Conservation (phyloP, 2,888 invertebrate genomes). For the Apamea crenata region DNA sequence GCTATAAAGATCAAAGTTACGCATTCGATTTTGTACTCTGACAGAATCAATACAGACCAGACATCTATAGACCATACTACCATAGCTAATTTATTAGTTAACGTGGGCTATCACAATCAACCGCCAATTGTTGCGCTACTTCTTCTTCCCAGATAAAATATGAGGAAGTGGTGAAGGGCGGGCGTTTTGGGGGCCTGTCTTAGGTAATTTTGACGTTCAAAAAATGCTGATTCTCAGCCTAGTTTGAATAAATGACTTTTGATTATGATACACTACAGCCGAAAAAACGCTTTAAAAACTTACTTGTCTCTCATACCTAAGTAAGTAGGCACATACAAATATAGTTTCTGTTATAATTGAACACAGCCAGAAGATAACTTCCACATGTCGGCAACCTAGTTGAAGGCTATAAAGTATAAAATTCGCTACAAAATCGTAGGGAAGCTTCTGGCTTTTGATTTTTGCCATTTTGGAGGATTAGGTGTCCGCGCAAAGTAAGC, state of each 20-base stretch:
- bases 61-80: no score
- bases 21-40: background rate
- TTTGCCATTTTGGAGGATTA: slow-evolving; percentile 58
- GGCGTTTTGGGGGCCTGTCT: no score
- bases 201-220: no score
- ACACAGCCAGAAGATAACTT: background rate
- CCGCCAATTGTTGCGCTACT: no score
- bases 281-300: background rate
- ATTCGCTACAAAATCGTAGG: slow-evolving; percentile 35
- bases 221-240: background rate
- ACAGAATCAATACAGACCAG: background rate
- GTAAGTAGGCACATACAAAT: background rate
- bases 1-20: background rate
- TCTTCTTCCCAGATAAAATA: no score
- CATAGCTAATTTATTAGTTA: background rate
- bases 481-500: slow-evolving; percentile 57
- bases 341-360: background rate
- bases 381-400: background rate
- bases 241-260: background rate
- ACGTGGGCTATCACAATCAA: background rate
- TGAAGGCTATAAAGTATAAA: slow-evolving; percentile 29
- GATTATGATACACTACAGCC: background rate
- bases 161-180: no score
- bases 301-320: background rate
- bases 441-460: slow-evolving; percentile 58